These are phyloP conservation scores for Xylophagus ater DNA, from an alignment of 2,888 invertebrate species.

Conservation along the genomic window DNA sequence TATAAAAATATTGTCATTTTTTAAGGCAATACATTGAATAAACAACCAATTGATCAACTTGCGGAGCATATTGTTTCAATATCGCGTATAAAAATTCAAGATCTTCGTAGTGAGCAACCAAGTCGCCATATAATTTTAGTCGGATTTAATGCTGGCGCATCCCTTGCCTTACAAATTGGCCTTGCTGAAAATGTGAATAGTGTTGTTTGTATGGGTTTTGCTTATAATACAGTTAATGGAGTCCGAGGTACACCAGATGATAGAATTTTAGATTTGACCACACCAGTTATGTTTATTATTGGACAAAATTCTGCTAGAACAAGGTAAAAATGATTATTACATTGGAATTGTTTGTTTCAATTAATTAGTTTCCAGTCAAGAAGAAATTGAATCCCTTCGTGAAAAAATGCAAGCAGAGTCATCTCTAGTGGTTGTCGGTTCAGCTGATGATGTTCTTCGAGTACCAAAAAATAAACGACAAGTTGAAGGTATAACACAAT, in stretches of 20 bases:
- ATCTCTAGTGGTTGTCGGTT: constrained; percentile 64
- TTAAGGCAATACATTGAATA: constrained; percentile 30
- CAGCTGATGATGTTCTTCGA: constrained; percentile 63
- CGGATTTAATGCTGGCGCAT: constrained; percentile 66
- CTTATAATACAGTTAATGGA: constrained; percentile 60
- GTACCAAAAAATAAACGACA: constrained; percentile 58
- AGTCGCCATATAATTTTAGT: constrained; percentile 61
- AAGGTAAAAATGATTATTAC: constrained; percentile 38
- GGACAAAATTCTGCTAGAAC: constrained; percentile 60
- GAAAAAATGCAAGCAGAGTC: constrained; percentile 67
- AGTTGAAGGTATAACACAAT: constrained; percentile 65
- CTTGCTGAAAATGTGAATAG: constrained; percentile 60
- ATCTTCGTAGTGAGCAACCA: constrained; percentile 54
- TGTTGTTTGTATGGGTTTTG: constrained; percentile 68
- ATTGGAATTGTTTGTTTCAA: too few species aligned
- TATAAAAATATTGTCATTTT: neutral
- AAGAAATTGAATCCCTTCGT: constrained; percentile 65
- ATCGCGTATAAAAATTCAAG: constrained; percentile 58
- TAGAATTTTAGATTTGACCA: constrained; percentile 55
- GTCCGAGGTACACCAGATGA: constrained; percentile 66
- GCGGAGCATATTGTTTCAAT: constrained; percentile 54
- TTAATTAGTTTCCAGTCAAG: constrained; percentile 48
- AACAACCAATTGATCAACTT: constrained; percentile 39
- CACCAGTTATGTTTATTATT: constrained; percentile 65
- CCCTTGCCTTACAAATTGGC: constrained; percentile 63